Evolutionary conservation across 2,113 vertebrate genomes (phyloP).

Genomic region (Spea bombifrons): DNA sequence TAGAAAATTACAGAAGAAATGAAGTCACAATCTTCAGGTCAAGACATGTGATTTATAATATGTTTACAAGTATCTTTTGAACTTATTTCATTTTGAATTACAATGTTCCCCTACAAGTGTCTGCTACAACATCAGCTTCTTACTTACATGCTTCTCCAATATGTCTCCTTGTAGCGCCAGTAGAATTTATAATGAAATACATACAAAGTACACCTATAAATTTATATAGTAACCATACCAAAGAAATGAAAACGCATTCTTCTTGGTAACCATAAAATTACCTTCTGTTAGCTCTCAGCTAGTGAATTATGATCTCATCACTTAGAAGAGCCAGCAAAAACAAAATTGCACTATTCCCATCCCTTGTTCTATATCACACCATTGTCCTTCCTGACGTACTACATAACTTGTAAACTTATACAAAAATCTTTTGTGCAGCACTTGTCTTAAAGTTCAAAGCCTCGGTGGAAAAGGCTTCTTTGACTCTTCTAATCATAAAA

Average conservation of each 20-base stretch:
- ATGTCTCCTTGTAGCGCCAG: conserved; percentile 60
- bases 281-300: conserved; percentile 79
- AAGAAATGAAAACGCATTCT: conserved; percentile 79
- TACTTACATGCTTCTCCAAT: conserved; percentile 57
- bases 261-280: conserved; percentile 82
- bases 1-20: conserved; percentile 68
- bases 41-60: conserved; percentile 72
- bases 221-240: conserved; percentile 78
- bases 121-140: conserved; percentile 63
- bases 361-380: conserved; percentile 57
- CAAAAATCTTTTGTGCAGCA: conserved; percentile 25
- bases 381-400: conserved; percentile 53
- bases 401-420: conserved; percentile 54
- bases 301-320: conserved; percentile 74
- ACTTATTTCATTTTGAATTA: conserved; percentile 82
- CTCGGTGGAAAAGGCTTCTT: conserved; percentile 24
- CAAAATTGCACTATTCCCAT: conserved; percentile 61
- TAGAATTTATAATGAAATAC: conserved; percentile 76
- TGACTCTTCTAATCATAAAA: conserved; percentile 33
- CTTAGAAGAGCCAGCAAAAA: conserved; percentile 63
- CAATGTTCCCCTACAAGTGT: conserved; percentile 69
- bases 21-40: conserved; percentile 72
- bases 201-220: conserved; percentile 80
- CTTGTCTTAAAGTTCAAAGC: conserved; percentile 17
- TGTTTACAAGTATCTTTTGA: conserved; percentile 69